These are phyloP conservation scores for Cyphomyrmex costatus DNA, from an alignment of 1,140 invertebrate species.

Conservation along the genomic window DNA sequence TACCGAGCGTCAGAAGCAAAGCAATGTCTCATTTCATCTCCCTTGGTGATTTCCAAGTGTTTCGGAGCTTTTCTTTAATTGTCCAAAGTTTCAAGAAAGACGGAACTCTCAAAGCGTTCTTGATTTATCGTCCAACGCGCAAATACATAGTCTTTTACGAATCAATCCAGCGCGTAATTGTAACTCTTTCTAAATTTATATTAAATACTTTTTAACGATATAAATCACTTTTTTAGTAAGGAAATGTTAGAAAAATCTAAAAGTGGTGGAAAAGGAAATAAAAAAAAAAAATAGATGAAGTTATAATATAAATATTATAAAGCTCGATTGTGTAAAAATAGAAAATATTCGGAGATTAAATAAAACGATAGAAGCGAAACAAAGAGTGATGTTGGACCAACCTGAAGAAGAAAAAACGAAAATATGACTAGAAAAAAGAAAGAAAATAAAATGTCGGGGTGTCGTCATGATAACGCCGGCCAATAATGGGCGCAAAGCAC, in stretches of 20 bases:
- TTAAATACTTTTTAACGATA: neutral
- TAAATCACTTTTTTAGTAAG: neutral
- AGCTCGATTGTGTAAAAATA: neutral
- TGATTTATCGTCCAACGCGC: neutral
- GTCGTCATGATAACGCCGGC: slow-evolving; percentile 70
- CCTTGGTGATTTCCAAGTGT: neutral
- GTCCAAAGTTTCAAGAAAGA: slow-evolving; percentile 13
- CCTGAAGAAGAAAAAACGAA: neutral
- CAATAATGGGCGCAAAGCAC: slow-evolving; percentile 73
- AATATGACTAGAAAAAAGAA: slow-evolving; percentile 33
- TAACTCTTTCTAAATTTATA: neutral
- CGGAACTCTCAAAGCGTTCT: neutral
- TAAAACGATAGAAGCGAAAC: neutral
- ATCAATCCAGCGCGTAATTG: neutral
- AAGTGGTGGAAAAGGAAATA: neutral
- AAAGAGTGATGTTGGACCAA: neutral
- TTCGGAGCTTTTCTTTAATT: slow-evolving; percentile 16
- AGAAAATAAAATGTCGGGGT: slow-evolving; percentile 37
- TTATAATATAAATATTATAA: slow-evolving; percentile 12
- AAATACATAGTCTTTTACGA: slow-evolving; percentile 16
- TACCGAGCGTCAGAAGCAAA: slow-evolving; percentile 20
- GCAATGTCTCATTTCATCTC: neutral
- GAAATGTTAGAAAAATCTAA: neutral
- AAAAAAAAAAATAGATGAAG: neutral
- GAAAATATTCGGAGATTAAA: slow-evolving; percentile 1